Evolutionary conservation across 92 coral and sea anemone genomes (phyloP).

Genomic region (Phenganax stokvisi): DNA sequence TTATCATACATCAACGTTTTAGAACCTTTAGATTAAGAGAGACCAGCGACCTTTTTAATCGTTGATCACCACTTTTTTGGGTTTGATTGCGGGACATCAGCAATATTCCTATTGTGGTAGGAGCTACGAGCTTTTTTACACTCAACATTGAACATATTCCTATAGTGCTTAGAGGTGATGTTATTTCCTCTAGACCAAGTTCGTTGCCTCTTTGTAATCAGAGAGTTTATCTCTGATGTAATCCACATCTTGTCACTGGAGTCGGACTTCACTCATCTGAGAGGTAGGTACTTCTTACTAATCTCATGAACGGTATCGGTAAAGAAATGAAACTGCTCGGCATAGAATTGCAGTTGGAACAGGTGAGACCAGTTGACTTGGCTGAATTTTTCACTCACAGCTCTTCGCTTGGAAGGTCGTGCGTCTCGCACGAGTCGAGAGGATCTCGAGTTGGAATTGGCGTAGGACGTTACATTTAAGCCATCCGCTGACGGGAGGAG

Average conservation of each 20-base stretch:
- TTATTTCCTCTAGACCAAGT: slow-evolving; percentile 28
- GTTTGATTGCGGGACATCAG: slow-evolving; percentile 25
- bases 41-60: slow-evolving; percentile 31
- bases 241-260: slow-evolving; percentile 34
- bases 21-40: neutral
- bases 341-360: neutral
- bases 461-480: neutral
- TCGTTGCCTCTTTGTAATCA: slow-evolving; percentile 11
- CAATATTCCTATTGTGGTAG: slow-evolving; percentile 14
- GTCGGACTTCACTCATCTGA: slow-evolving; percentile 15
- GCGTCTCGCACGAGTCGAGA: neutral
- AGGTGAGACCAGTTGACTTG: neutral
- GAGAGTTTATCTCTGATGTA: slow-evolving; percentile 23
- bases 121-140: slow-evolving; percentile 20
- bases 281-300: neutral
- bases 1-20: slow-evolving; percentile 19
- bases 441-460: neutral
- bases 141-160: slow-evolving; percentile 10
- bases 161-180: slow-evolving; percentile 4
- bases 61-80: slow-evolving; percentile 31
- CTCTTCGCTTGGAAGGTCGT: neutral
- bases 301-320: too few relatives aligned
- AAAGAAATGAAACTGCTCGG: too few relatives aligned
- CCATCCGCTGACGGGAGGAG: too few relatives aligned
- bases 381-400: neutral